Percentiles rank a stretch among this genome's conserved stretches.
phyloP scores from a whole-genome alignment of 2,113 vertebrate species.

The Zapornia atra region DNA sequence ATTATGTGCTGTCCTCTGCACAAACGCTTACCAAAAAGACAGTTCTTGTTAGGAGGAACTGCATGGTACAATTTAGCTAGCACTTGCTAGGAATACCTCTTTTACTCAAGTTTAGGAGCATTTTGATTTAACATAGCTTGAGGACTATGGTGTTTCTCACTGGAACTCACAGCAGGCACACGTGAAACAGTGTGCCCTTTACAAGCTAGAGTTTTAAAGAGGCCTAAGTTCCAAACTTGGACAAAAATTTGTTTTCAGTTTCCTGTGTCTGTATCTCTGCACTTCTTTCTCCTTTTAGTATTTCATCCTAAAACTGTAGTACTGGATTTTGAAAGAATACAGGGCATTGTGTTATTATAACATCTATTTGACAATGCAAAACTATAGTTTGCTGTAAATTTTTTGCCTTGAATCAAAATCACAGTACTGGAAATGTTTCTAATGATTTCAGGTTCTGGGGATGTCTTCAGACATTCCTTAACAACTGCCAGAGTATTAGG shows the following conservation, averaged over 20 bases:
- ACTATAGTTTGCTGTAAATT: not conserved
- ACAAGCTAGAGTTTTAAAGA: not conserved
- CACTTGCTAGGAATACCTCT: not conserved
- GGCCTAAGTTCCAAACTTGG: not conserved
- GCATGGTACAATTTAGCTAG: not conserved
- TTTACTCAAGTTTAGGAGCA: not conserved
- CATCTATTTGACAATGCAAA: not conserved
- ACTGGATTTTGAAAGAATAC: not conserved
- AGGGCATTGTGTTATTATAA: accelerated
- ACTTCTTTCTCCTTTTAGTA: not conserved
- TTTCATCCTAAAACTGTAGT: not conserved
- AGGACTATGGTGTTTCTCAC: not conserved
- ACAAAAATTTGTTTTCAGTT: not conserved
- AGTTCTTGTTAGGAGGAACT: not conserved
- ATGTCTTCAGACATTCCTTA: not conserved
- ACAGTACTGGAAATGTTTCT: not conserved
- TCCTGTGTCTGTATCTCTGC: not conserved
- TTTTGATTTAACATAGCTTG: not conserved
- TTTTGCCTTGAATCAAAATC: not conserved
- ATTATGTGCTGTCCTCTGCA: not conserved
- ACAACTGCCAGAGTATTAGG: not conserved
- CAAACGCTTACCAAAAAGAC: not conserved
- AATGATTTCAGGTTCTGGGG: not conserved
- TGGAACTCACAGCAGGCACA: not conserved
- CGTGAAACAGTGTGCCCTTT: not conserved